These are phyloP conservation scores for Caenorhabditis sp. DNA, from an alignment of 2,888 invertebrate species.

Conservation along the genomic window DNA sequence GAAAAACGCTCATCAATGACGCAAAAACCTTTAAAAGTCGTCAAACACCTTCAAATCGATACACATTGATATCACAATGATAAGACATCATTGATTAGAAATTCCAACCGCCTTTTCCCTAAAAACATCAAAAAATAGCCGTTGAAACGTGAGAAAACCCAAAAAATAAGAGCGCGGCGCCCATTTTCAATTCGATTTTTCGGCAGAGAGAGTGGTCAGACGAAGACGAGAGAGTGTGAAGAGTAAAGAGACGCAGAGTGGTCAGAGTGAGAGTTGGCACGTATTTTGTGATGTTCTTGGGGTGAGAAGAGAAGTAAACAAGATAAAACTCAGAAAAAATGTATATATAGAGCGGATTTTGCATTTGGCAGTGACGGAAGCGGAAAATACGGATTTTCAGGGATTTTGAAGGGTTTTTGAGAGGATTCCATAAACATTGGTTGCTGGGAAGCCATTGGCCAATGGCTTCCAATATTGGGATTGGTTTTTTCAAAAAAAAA, in stretches of 20 bases:
- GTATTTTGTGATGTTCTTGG: conserved; percentile 53
- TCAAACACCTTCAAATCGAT: conserved; percentile 5
- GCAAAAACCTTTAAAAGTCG: conserved; percentile 30
- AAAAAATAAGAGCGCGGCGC: conserved; percentile 13
- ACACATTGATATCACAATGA: conserved; percentile 17
- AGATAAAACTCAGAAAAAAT: too few relatives aligned
- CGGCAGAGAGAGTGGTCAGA: not conserved
- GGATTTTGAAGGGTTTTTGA: not conserved
- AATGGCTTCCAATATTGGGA: too few relatives aligned
- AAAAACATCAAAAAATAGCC: conserved; percentile 5
- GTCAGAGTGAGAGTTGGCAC: conserved; percentile 39
- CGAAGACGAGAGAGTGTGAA: not conserved
- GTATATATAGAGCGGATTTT: not conserved
- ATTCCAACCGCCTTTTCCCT: too few relatives aligned
- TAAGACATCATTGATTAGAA: conserved; percentile 21
- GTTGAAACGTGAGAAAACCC: not conserved
- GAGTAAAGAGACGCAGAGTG: conserved; percentile 29
- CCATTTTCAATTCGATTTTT: conserved; percentile 29
- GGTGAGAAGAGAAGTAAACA: too few relatives aligned
- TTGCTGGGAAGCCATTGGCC: too few relatives aligned
- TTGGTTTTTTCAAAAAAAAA: too few relatives aligned
- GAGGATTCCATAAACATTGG: too few relatives aligned
- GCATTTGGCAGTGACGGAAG: conserved; percentile 12
- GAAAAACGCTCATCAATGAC: conserved; percentile 1
- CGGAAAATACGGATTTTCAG: conserved; percentile 7